Percentiles rank a stretch among this genome's conserved stretches.
Evolutionary conservation across 2,797 vertebrate species (phyloP).

Genomic region (Periophthalmus magnuspinnatus): DNA sequence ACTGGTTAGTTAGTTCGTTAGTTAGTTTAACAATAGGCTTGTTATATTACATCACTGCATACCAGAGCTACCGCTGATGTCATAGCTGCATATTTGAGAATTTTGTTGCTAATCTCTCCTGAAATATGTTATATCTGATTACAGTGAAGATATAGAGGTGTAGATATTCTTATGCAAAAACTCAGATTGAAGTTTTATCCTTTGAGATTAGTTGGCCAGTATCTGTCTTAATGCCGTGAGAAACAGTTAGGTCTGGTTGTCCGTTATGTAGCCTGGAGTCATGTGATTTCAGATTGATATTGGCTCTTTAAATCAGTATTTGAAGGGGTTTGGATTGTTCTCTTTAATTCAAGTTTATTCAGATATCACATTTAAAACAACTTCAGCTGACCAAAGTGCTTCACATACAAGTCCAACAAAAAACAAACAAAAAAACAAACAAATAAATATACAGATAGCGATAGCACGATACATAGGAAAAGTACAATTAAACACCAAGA

Average conservation of each 20-base stretch:
- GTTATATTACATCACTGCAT: background rate
- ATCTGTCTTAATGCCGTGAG: background rate
- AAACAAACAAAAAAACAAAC: no score
- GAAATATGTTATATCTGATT: background rate
- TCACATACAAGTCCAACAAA: no score
- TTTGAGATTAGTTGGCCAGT: conserved; percentile 8
- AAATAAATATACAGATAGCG: no score
- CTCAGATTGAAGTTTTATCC: no score
- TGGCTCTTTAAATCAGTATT: no score
- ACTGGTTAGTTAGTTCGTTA: conserved; percentile 36
- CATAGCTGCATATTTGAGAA: background rate
- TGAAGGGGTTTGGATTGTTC: no score
- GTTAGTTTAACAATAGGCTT: background rate
- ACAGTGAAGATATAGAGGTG: background rate
- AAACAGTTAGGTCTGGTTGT: background rate
- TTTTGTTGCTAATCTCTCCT: background rate
- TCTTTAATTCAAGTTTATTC: no score
- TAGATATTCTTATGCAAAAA: background rate
- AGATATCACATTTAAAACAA: no score
- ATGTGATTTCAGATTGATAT: no score
- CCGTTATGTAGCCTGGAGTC: background rate
- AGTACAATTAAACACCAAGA: no score
- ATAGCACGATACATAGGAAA: no score
- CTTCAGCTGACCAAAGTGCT: no score
- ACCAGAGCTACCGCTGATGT: conserved; percentile 1